Base-by-base conservation (phyloP, 2,888 invertebrate species). In the Melieria picta region DNA sequence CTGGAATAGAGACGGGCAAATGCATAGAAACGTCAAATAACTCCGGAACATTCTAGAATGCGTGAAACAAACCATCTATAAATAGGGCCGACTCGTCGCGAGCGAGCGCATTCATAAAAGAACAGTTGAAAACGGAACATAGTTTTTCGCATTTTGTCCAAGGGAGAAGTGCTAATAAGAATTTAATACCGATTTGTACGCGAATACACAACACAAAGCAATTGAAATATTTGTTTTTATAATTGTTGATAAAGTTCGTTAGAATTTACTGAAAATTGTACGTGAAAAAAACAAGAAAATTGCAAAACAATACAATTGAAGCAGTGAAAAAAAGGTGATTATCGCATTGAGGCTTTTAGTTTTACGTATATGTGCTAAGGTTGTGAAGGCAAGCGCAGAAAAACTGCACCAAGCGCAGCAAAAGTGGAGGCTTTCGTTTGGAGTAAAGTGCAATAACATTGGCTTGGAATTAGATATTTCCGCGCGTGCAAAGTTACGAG, bases 41-140 rank as follows among this genome's bases (percentile, higher is more conserved):
- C 45, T 74, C 78, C 72, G 75, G 77, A 76, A 76, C 74, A 71
- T 75, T 78, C 78, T 75, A 74, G 78, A 77, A 75, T 9, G 13
- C 60, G 47, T 61, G 74, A 72, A 76, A 76, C 72, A 63, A 11
- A 5, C 13, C 56, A 42, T 43, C 73, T 77, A 78, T 78, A 78
- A 76, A 78, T 78, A 77, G 55, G 58, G 45, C 69, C 67, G 50
- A 69, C 73, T 68, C 9, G 10, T 47, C 16, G 70, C 72, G 65
- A 42, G 11, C 30, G 48, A 16, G n/a, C 9, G 45, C 60, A 73
- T 75, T 75, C 60, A 71, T 71, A 72, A 74, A 58, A 71, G 69
- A 76, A 75, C 65, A 73, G 62, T 62, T 13, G 68, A 73, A 71
- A 66, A 65, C 68, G 68, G 58, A 66, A 57, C 50, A 45, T 58